These are phyloP conservation scores for Branchinecta sandiegonensis DNA, from an alignment of 2,888 invertebrate genomes.

Conservation along the genomic window DNA sequence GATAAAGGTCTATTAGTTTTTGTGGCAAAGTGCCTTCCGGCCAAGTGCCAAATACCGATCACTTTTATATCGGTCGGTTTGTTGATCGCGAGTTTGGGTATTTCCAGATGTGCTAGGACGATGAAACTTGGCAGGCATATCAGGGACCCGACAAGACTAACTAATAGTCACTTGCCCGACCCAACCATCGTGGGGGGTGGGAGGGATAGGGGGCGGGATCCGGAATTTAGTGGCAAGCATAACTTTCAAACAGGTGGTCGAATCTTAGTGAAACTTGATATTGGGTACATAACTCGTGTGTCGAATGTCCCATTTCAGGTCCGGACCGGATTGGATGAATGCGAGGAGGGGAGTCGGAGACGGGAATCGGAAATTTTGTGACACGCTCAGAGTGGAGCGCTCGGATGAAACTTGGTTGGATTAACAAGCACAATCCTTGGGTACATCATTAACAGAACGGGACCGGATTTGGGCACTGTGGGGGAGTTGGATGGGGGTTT, in stretches of 20 bases:
- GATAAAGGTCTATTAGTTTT: too few relatives aligned
- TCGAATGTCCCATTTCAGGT: neutral
- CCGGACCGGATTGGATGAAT: neutral
- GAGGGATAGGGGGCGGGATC: too few relatives aligned
- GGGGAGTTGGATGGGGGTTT: neutral
- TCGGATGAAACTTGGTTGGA: neutral
- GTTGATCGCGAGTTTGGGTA: too few relatives aligned
- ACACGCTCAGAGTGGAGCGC: neutral
- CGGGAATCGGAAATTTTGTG: neutral
- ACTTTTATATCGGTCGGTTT: too few relatives aligned
- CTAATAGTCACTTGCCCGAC: too few relatives aligned
- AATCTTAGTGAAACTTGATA: neutral
- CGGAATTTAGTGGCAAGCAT: neutral
- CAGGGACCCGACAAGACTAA: too few relatives aligned
- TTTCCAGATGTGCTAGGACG: too few relatives aligned
- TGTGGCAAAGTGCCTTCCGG: too few relatives aligned
- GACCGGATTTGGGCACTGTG: neutral
- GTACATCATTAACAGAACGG: neutral
- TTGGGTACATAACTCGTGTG: neutral
- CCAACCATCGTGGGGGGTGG: too few relatives aligned
- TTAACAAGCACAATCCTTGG: neutral
- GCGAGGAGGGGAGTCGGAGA: neutral
- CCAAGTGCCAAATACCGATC: too few relatives aligned
- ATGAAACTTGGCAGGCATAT: too few relatives aligned
- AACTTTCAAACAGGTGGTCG: constrained; percentile 7